Percentiles rank a stretch among this genome's conserved stretches.
These are phyloP conservation scores for Drosophila atroscutellata DNA, from an alignment of 2,888 invertebrate genomes.

Conservation along the genomic window DNA sequence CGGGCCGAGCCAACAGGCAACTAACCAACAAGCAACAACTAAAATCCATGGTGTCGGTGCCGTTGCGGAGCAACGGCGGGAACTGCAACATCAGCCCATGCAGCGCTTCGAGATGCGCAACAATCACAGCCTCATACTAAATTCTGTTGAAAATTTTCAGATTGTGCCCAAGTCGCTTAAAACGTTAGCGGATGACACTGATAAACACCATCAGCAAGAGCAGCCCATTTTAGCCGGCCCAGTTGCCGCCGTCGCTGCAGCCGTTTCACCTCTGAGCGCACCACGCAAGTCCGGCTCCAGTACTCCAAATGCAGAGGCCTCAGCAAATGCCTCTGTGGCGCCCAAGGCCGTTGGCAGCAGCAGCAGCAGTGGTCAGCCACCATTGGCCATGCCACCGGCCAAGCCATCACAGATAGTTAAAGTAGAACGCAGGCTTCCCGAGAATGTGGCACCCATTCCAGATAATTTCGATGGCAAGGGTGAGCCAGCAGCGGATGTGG, in stretches of 20 bases:
- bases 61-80: conserved; percentile 47
- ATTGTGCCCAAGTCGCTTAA: conserved; percentile 81
- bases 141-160: conserved; percentile 86
- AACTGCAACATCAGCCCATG: conserved; percentile 42
- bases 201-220: conserved; percentile 64
- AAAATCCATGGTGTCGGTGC: conserved; percentile 52
- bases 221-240: conserved; percentile 49
- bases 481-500: conserved; percentile 54
- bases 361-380: conserved; percentile 70
- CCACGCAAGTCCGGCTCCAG: conserved; percentile 71
- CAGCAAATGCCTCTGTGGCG: conserved; percentile 53
- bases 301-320: conserved; percentile 30
- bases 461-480: conserved; percentile 82
- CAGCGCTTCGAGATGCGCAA: conserved; percentile 54
- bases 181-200: conserved; percentile 57
- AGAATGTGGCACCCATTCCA: conserved; percentile 84
- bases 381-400: conserved; percentile 65
- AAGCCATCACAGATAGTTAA: conserved; percentile 45
- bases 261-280: conserved; percentile 75
- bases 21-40: conserved; percentile 69
- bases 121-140: conserved; percentile 83
- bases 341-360: conserved; percentile 49
- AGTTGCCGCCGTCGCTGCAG: conserved; percentile 18
- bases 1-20: conserved; percentile 50
- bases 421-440: conserved; percentile 79